Evolutionary conservation across 1,140 invertebrate species (phyloP).

Genomic region (Saxidomus purpurata): DNA sequence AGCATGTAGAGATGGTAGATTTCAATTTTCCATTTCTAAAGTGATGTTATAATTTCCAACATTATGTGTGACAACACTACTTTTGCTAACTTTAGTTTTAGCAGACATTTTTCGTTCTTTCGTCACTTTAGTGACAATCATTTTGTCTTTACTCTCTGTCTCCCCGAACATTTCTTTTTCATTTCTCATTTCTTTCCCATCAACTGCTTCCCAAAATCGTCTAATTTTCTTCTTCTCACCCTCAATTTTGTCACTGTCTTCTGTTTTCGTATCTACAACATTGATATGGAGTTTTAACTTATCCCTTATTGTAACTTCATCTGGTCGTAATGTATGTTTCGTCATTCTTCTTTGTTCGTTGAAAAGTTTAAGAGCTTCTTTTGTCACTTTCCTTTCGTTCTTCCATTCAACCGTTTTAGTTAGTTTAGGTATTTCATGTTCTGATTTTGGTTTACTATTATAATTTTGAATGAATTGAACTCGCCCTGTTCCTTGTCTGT

Average conservation of each 20-base stretch:
- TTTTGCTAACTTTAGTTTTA: constrained; percentile 37
- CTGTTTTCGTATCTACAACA: constrained; percentile 32
- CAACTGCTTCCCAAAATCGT: constrained; percentile 63
- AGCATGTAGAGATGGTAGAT: no score
- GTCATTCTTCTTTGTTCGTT: background rate
- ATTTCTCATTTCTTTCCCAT: constrained; percentile 30
- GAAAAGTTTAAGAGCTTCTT: background rate
- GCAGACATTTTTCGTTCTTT: constrained; percentile 56
- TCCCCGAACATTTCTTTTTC: constrained; percentile 44
- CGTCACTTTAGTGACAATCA: constrained; percentile 56
- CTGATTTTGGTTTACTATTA: background rate
- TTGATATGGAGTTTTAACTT: constrained; percentile 56
- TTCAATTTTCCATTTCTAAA: constrained; percentile 45
- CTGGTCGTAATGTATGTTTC: background rate
- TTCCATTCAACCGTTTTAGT: constrained; percentile 16
- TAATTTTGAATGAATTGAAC: background rate
- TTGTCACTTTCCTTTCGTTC: background rate
- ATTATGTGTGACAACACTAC: constrained; percentile 16
- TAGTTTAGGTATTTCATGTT: background rate
- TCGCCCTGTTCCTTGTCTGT: background rate
- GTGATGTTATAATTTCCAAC: constrained; percentile 54
- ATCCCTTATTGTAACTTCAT: constrained; percentile 47
- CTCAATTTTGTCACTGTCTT: background rate
- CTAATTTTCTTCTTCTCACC: constrained; percentile 56
- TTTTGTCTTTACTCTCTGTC: constrained; percentile 14